Base-by-base conservation (phyloP, 1,140 invertebrate species). In the Calycopis cecrops region DNA sequence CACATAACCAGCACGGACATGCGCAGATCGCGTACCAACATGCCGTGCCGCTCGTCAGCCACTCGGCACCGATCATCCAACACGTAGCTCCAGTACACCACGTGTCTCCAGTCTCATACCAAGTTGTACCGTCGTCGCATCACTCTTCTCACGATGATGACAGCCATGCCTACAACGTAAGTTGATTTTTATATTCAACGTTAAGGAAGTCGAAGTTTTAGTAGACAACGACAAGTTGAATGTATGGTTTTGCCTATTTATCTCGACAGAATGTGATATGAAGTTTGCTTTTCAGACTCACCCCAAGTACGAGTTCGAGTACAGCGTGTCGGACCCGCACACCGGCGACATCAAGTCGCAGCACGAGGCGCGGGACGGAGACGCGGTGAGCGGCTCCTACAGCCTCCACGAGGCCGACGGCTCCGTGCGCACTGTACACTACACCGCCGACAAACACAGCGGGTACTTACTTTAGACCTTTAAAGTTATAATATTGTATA, bases 301-400 rank as follows among this genome's bases (percentile, higher is more conserved):
- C 53, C 73, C 75, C n/a, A 71, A 69, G 63, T 82, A 88, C 72
- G 72, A 76, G 44, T 89, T 78, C 65, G 67, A 81, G 28, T 89
- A 89, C 69, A 77, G 77, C 18, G 86, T 89, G 28, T 57, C 65
- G 9, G 79, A 83, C 52, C 68, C 67, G 0, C 71, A 82, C 59
- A 79, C 76, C 14, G 72, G 73, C 6, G 75, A 82, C 68, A 64
- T 73, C 63, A 82, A 79, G 65, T 74, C 63, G 50, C 76, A 82
- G 44, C 73, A 78, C 47, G 76, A 82, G 59, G 60, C 58, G 34
- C 71, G 77, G 21, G 60, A 87, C 71, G 69, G 72, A 65, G 88
- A 75, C 65, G 68, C 73, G 1, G 85, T 89, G n/a, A 79, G 79
- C 33, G 89, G 89, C 14, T 74, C n/a, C n/a, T n/a, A n/a, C n/a